phyloP scores from a whole-genome alignment of 2,113 vertebrate genomes.

The Anoplopoma fimbria region DNA sequence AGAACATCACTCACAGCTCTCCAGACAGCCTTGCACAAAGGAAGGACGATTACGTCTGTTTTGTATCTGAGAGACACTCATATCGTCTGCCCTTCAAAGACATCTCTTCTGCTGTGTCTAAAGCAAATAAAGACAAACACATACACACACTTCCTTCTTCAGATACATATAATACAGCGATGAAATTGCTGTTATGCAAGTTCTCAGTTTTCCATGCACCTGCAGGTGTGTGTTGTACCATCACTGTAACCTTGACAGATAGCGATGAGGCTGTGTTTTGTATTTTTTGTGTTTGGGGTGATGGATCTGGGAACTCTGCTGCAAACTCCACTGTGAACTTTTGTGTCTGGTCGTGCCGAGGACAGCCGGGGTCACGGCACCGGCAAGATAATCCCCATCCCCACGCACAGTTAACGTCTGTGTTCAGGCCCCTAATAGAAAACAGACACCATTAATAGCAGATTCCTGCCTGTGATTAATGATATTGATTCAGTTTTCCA shows the following conservation, averaged over 20 bases:
- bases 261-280: slow-evolving; percentile 13
- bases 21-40: slow-evolving; percentile 63
- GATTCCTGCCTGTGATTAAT: slow-evolving; percentile 85
- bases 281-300: not conserved
- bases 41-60: slow-evolving; percentile 62
- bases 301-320: slow-evolving; percentile 28
- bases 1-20: slow-evolving; percentile 35
- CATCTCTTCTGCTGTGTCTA: slow-evolving; percentile 65
- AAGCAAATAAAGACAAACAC: slow-evolving; percentile 24
- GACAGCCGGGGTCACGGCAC: slow-evolving; percentile 69
- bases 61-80: slow-evolving; percentile 63
- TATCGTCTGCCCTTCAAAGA: slow-evolving; percentile 64
- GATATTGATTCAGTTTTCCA: slow-evolving; percentile 86
- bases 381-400: slow-evolving; percentile 63
- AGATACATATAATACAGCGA: slow-evolving; percentile 2
- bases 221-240: slow-evolving; percentile 25
- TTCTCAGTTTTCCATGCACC: slow-evolving; percentile 29
- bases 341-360: slow-evolving; percentile 64
- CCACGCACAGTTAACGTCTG: slow-evolving; percentile 57
- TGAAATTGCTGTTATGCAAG: not conserved
- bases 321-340: slow-evolving; percentile 55
- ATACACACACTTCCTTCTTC: not conserved
- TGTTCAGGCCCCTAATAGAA: slow-evolving; percentile 76
- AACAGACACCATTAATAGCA: slow-evolving; percentile 84
- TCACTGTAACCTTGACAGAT: slow-evolving; percentile 33